A percentile compares a stretch with the other conserved stretches of the same genome.
Evolutionary conservation across 2,797 vertebrate species (phyloP).

Genomic region (Sebastolobus altivelis): DNA sequence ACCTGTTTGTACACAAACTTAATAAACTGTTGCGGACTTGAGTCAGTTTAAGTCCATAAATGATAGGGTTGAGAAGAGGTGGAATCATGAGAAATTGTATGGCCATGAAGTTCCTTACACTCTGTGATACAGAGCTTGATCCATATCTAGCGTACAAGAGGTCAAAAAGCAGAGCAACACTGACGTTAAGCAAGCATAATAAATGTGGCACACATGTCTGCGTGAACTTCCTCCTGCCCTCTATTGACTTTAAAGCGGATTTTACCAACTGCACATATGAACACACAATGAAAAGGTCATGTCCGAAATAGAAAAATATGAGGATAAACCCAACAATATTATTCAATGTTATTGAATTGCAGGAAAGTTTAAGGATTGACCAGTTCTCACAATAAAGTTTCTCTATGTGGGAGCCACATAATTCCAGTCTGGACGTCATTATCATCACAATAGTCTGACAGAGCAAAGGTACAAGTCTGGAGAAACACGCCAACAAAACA

Average conservation of each 20-base stretch:
- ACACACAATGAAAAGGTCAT: conserved; percentile 42
- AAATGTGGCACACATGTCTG: conserved; percentile 78
- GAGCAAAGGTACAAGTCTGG: conserved; percentile 10
- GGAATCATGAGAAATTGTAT: conserved; percentile 59
- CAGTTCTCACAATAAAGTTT: conserved; percentile 50
- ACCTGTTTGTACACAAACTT: not conserved
- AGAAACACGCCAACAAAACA: not conserved
- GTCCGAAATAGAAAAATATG: conserved; percentile 10
- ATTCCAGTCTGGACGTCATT: not conserved
- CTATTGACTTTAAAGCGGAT: conserved; percentile 14
- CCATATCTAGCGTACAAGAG: conserved; percentile 56
- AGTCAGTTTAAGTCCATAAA: conserved; percentile 65
- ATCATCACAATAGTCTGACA: not conserved
- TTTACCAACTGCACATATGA: conserved; percentile 49
- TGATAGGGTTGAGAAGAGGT: conserved; percentile 63
- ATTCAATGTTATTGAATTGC: not conserved
- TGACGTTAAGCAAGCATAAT: conserved; percentile 66
- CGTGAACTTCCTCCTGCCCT: conserved; percentile 54
- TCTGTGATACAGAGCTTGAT: conserved; percentile 30
- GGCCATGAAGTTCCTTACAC: conserved; percentile 64
- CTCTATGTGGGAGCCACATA: conserved; percentile 36
- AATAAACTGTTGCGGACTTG: conserved; percentile 25
- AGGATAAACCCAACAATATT: not conserved
- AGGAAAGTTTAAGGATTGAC: conserved; percentile 29
- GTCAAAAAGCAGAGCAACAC: conserved; percentile 69